These are phyloP conservation scores for Podargus strigoides DNA, from an alignment of 2,797 vertebrate genomes.

Conservation along the genomic window DNA sequence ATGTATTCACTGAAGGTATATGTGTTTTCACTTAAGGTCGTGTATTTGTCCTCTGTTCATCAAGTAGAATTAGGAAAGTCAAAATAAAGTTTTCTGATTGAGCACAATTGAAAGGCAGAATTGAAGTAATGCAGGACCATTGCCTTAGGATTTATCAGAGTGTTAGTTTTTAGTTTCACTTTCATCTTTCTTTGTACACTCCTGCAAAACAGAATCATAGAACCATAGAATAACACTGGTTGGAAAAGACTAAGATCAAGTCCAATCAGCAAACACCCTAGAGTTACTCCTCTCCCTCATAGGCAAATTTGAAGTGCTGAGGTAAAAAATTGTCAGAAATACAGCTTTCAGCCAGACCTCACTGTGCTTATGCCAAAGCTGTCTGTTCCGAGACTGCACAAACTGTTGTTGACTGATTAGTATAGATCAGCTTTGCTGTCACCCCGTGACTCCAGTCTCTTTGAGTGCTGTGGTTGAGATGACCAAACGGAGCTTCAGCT, in stretches of 20 bases:
- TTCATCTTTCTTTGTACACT: neutral
- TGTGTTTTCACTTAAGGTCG: neutral
- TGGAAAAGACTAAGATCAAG: too few species aligned
- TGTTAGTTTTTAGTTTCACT: neutral
- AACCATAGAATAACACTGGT: too few species aligned
- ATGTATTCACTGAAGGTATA: neutral
- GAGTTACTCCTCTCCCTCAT: neutral
- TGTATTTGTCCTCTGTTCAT: neutral
- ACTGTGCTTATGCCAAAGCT: neutral
- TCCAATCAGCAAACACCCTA: neutral
- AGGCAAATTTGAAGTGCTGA: neutral
- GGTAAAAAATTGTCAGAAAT: neutral
- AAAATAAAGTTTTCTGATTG: neutral
- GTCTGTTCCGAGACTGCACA: neutral
- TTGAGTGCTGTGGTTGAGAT: neutral
- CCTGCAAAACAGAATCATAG: neutral
- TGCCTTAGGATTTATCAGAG: neutral
- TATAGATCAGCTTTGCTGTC: neutral
- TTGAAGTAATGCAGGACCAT: neutral
- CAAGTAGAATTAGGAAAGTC: neutral
- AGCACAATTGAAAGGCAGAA: neutral
- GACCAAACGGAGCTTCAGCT: neutral
- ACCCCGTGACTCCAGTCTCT: neutral
- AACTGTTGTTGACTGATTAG: neutral
- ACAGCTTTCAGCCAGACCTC: neutral